phyloP scores from a whole-genome alignment of 1,140 invertebrate species.

The Drosophila baimaii region DNA sequence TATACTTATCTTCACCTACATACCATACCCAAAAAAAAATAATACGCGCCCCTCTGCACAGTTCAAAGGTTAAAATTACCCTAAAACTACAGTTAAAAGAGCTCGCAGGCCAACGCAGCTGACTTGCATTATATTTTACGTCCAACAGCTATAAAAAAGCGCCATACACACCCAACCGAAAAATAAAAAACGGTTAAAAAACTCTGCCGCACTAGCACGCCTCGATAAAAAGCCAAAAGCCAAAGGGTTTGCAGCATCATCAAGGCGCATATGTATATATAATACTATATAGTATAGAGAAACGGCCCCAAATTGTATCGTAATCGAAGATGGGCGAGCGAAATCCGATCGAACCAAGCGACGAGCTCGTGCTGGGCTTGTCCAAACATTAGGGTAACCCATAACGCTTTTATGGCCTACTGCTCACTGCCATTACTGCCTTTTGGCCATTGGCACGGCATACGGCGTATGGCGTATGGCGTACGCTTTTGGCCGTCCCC shows the following conservation, averaged over 20 bases:
- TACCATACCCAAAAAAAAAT: neutral
- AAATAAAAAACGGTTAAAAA: neutral
- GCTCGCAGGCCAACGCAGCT: constrained; percentile 20
- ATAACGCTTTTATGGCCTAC: constrained; percentile 37
- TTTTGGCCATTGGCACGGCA: constrained; percentile 19
- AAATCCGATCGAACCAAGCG: constrained; percentile 21
- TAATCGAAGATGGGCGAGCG: constrained; percentile 36
- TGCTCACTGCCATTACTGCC: constrained; percentile 40
- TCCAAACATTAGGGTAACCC: constrained; percentile 47
- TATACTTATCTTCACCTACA: neutral
- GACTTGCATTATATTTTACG: constrained; percentile 39
- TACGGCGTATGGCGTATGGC: neutral
- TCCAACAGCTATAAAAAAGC: constrained; percentile 8
- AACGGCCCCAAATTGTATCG: constrained; percentile 25
- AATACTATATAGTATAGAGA: constrained; percentile 15
- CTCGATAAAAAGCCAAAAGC: constrained; percentile 3
- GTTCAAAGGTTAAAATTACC: constrained; percentile 39
- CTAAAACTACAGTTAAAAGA: constrained; percentile 20
- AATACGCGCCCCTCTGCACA: neutral
- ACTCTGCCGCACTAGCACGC: constrained; percentile 20
- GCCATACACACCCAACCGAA: constrained; percentile 16
- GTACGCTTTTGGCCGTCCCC: constrained; percentile 16
- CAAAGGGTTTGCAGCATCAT: constrained; percentile 37
- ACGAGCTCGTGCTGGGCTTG: constrained; percentile 47
- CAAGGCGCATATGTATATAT: constrained; percentile 12